phyloP scores from a whole-genome alignment of 2,797 vertebrate genomes.

The Molossus alvarezi region DNA sequence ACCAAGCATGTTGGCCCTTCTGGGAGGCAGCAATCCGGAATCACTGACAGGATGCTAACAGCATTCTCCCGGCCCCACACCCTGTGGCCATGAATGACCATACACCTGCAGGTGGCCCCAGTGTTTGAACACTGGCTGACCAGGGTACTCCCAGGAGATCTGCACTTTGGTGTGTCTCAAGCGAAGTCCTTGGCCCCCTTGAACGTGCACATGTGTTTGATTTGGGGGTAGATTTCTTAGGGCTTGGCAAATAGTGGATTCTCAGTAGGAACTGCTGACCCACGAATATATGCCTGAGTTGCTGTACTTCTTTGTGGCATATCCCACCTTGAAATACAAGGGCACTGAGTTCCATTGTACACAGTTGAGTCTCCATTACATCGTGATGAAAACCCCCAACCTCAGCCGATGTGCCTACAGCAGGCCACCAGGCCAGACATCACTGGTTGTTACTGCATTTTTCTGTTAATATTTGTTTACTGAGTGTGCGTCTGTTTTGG shows the following conservation, averaged over 20 bases:
- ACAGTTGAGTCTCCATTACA: neutral
- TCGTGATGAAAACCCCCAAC: neutral
- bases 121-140: neutral
- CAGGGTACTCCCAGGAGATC: neutral
- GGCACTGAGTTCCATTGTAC: neutral
- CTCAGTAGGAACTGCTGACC: neutral
- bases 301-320: neutral
- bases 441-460: neutral
- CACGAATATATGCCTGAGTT: neutral
- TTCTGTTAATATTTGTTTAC: slow-evolving; percentile 48
- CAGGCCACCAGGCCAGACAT: neutral
- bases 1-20: neutral
- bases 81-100: accelerated
- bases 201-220: neutral
- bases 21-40: neutral
- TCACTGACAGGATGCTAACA: neutral
- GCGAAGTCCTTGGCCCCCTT: neutral
- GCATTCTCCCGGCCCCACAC: neutral
- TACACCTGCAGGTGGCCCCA: neutral
- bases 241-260: neutral
- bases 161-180: neutral
- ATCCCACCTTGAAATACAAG: neutral
- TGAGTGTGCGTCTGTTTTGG: neutral
- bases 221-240: neutral
- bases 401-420: neutral